These are phyloP conservation scores for Acinonyx jubatus DNA, from an alignment of 2,113 vertebrate species.

Conservation along the genomic window DNA sequence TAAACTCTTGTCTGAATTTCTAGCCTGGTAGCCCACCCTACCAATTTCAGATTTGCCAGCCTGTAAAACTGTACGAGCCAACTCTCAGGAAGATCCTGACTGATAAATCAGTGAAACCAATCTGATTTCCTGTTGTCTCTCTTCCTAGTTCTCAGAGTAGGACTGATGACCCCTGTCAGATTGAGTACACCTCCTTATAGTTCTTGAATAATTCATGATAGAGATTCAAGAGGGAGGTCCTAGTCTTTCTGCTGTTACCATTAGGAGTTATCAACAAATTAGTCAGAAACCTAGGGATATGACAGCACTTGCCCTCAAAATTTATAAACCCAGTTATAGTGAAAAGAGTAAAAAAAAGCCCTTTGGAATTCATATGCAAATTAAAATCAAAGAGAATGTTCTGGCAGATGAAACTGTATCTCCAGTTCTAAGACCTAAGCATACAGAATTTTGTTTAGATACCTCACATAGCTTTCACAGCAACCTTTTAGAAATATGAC, in stretches of 20 bases:
- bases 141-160: not conserved
- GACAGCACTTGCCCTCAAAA: not conserved
- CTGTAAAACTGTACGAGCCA: not conserved
- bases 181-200: not conserved
- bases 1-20: not conserved
- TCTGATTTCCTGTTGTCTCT: not conserved
- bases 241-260: not conserved
- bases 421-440: not conserved
- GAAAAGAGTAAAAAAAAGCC: not conserved
- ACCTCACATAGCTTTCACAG: not conserved
- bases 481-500: not conserved
- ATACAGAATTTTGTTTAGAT: not conserved
- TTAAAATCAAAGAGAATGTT: not conserved
- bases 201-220: not conserved
- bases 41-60: not conserved
- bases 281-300: not conserved
- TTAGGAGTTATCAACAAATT: not conserved
- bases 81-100: not conserved
- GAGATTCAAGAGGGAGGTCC: not conserved
- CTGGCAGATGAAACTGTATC: not conserved
- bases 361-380: not conserved
- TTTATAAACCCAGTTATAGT: not conserved
- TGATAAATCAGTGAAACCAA: not conserved
- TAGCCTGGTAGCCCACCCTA: not conserved
- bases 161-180: no score